These are phyloP conservation scores for Oxyura jamaicensis DNA, from an alignment of 2,113 vertebrate genomes.

Conservation along the genomic window DNA sequence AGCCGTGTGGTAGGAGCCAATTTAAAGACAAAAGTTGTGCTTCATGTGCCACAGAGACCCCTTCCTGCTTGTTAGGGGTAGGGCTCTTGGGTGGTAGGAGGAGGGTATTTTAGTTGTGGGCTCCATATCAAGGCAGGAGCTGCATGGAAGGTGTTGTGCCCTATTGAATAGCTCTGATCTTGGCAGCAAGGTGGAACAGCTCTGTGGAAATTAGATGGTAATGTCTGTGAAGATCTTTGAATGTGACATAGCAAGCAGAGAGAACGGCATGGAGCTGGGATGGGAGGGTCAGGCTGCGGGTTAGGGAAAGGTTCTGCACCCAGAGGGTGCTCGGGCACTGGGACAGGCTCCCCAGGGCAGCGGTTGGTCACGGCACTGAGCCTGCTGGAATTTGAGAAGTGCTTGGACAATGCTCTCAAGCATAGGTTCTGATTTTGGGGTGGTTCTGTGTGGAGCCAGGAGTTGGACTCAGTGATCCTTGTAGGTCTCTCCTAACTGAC, in stretches of 20 bases:
- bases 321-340: background rate
- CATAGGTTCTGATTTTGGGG: too few relatives aligned
- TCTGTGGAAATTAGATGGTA: background rate
- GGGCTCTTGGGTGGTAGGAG: background rate
- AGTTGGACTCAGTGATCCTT: background rate
- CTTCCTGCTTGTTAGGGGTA: background rate
- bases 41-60: background rate
- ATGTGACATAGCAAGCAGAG: background rate
- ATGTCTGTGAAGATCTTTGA: background rate
- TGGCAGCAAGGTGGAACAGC: background rate
- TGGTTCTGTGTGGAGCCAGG: background rate
- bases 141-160: background rate
- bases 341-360: background rate
- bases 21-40: accelerated
- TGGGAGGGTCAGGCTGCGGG: background rate
- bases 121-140: background rate
- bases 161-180: background rate
- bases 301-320: background rate
- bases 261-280: background rate
- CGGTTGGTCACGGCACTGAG: background rate
- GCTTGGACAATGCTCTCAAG: background rate
- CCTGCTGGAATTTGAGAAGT: background rate
- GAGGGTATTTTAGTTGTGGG: background rate
- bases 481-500: background rate
- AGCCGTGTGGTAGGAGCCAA: background rate